phyloP scores from a whole-genome alignment of 2,888 invertebrate genomes.

The Drosophila prolongata region DNA sequence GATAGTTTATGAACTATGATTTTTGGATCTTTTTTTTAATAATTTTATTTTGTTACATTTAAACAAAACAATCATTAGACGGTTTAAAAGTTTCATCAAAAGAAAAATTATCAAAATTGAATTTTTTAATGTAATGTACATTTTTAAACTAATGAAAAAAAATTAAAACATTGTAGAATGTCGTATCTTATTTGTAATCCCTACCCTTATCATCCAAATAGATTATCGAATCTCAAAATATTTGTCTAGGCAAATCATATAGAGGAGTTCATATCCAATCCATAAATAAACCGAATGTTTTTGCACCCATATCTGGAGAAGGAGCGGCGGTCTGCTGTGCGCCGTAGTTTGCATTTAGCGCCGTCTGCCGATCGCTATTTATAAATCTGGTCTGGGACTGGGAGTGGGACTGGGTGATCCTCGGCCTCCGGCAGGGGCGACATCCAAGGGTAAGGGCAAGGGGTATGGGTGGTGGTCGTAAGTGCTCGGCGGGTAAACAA shows the following conservation, averaged over 20 bases:
- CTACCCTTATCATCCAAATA: not conserved
- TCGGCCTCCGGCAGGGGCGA: constrained; percentile 5
- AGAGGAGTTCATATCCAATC: constrained; percentile 10
- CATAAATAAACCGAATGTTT: constrained; percentile 25
- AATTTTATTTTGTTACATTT: too few species aligned
- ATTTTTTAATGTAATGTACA: too few species aligned
- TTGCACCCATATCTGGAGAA: constrained; percentile 25
- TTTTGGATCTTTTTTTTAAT: too few species aligned
- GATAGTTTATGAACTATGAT: too few species aligned
- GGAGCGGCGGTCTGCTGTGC: not conserved
- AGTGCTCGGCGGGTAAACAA: constrained; percentile 34
- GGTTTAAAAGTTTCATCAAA: too few species aligned
- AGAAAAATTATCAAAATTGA: too few species aligned
- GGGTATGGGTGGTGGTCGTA: constrained; percentile 1
- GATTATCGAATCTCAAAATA: constrained; percentile 12
- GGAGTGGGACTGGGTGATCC: constrained; percentile 12
- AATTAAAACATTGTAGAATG: too few species aligned
- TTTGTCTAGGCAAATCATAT: constrained; percentile 6
- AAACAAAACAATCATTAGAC: too few species aligned
- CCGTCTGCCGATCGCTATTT: constrained; percentile 45
- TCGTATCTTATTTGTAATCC: too few species aligned
- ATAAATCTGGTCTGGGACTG: constrained; percentile 22
- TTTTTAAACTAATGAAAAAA: too few species aligned
- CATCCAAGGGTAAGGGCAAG: constrained; percentile 1
- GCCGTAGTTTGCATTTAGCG: constrained; percentile 39